Evolutionary conservation across 1,140 invertebrate genomes (phyloP).

Genomic region (Diachasmimorpha longicaudata): DNA sequence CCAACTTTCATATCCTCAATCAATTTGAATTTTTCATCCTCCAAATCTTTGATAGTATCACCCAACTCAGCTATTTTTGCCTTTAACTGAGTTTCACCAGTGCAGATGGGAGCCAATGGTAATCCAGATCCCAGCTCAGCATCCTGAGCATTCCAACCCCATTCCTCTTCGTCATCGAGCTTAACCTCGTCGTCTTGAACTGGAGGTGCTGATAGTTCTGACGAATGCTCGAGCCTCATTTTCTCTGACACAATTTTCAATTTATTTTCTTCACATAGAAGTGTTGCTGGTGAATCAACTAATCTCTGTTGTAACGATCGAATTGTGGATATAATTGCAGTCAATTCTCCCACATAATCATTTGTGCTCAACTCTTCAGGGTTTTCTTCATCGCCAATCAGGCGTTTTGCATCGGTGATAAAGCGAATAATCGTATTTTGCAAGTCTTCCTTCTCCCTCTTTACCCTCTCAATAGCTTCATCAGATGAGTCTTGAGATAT

Average conservation of each 20-base stretch:
- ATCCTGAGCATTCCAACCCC: conserved; percentile 67
- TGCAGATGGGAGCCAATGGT: conserved; percentile 26
- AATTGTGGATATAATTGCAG: background rate
- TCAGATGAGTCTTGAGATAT: background rate
- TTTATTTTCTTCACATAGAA: background rate
- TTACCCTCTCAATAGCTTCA: background rate
- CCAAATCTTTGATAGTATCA: conserved; percentile 61
- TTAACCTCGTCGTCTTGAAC: conserved; percentile 28
- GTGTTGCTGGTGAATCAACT: background rate
- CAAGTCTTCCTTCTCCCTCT: background rate
- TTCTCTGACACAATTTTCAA: background rate
- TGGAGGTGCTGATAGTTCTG: background rate
- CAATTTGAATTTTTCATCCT: conserved; percentile 59
- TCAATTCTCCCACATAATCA: background rate
- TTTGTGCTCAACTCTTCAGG: background rate
- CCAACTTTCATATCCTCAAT: conserved; percentile 67
- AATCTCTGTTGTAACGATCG: background rate
- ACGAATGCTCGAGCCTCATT: background rate
- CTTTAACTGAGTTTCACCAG: conserved; percentile 41
- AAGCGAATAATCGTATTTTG: background rate
- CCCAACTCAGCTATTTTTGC: conserved; percentile 57
- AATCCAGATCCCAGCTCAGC: conserved; percentile 54
- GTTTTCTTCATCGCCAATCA: background rate
- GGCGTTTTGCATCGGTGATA: background rate
- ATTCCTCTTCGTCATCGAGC: conserved; percentile 61